Percentiles rank a stretch among this genome's conserved stretches.
Evolutionary conservation across 2,113 vertebrate genomes (phyloP).

Genomic region (Cyanoramphus novaezelandiae): DNA sequence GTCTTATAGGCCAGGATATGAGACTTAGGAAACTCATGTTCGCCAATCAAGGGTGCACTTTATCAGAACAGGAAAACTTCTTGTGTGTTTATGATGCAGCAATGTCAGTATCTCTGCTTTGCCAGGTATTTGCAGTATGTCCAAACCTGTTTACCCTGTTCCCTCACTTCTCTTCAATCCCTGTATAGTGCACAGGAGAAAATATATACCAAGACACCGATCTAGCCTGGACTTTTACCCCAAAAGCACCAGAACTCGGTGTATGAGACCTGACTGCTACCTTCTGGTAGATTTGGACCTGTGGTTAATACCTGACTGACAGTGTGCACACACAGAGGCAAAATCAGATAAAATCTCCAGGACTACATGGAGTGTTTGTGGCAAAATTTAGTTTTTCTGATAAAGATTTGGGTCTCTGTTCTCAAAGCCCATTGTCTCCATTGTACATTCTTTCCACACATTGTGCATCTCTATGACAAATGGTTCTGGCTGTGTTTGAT

Average conservation of each 20-base stretch:
- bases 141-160: not conserved
- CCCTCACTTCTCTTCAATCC: not conserved
- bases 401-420: not conserved
- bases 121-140: not conserved
- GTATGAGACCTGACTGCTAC: not conserved
- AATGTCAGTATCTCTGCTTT: not conserved
- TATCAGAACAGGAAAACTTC: not conserved
- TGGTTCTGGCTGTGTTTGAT: not conserved
- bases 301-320: not conserved
- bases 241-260: not conserved
- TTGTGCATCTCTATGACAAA: not conserved
- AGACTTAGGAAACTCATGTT: not conserved
- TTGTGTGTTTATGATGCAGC: not conserved
- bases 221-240: not conserved
- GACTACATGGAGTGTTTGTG: not conserved
- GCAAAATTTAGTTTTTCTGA: not conserved
- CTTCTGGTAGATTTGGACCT: not conserved
- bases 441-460: not conserved
- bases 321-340: rapidly evolving
- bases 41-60: rapidly evolving
- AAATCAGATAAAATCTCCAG: not conserved
- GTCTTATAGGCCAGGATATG: not conserved
- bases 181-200: not conserved
- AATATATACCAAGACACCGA: not conserved
- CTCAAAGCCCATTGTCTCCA: not conserved